These are phyloP conservation scores for Halcyon chelicuti DNA, from an alignment of 2,797 vertebrate species.

Conservation along the genomic window DNA sequence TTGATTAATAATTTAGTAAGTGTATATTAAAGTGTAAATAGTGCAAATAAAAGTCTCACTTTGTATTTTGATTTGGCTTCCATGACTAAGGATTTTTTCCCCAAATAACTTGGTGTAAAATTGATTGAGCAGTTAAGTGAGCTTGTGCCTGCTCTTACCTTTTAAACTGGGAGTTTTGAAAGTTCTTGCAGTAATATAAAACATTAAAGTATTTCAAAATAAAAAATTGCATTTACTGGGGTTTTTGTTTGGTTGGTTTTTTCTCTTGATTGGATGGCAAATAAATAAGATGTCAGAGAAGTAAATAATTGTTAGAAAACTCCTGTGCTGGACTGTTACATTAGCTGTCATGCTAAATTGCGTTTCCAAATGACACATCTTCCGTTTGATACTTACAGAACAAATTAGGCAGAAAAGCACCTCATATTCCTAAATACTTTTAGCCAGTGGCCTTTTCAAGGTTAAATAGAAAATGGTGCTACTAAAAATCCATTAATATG, in stretches of 20 bases:
- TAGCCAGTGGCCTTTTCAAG: constrained; percentile 54
- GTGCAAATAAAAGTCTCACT: neutral
- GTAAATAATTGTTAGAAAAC: neutral
- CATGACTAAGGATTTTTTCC: neutral
- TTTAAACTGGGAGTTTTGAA: neutral
- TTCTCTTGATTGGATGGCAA: neutral
- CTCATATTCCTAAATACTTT: constrained; percentile 59
- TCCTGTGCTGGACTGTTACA: neutral
- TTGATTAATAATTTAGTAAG: constrained; percentile 54
- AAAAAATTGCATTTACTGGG: neutral
- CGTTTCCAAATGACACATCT: constrained; percentile 18
- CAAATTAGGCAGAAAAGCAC: constrained; percentile 76
- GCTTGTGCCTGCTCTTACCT: neutral
- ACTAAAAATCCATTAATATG: constrained; percentile 67
- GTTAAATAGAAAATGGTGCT: constrained; percentile 70
- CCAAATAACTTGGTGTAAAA: neutral
- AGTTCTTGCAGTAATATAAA: neutral
- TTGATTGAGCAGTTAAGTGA: neutral
- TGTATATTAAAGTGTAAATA: constrained; percentile 10
- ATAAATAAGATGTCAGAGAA: neutral
- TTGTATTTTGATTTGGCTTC: neutral
- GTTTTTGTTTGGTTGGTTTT: neutral
- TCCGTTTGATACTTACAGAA: constrained; percentile 70
- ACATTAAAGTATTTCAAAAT: neutral
- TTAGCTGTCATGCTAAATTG: constrained; percentile 3